A percentile compares a stretch with the other conserved stretches of the same genome.
Evolutionary conservation across 2,888 invertebrate species (phyloP).

Genomic region (Leptopilina drosophilae): DNA sequence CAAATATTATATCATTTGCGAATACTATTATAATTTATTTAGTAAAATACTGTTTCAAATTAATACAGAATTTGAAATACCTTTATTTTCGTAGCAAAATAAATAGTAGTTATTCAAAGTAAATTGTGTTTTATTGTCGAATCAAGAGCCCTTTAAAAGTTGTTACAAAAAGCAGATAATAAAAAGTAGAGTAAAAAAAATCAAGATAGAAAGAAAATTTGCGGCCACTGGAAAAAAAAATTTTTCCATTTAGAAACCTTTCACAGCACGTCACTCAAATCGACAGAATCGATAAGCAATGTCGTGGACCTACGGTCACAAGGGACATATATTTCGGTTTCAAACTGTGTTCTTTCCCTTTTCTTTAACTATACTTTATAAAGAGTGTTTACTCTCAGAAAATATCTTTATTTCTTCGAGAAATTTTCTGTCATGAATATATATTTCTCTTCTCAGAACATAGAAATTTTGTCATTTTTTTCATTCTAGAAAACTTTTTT

Average conservation of each 20-base stretch:
- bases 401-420: background rate
- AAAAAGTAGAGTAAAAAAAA: conserved; percentile 36
- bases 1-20: no score
- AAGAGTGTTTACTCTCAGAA: background rate
- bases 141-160: conserved; percentile 9
- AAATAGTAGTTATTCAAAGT: background rate
- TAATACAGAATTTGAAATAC: background rate
- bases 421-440: no score
- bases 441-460: no score
- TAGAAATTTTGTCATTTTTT: no score
- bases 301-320: conserved; percentile 62
- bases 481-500: no score
- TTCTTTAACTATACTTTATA: background rate
- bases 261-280: conserved; percentile 62
- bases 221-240: conserved; percentile 16
- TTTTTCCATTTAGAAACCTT: conserved; percentile 41
- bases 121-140: background rate
- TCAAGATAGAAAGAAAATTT: conserved; percentile 44
- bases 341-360: conserved; percentile 46
- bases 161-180: background rate
- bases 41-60: no score
- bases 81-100: background rate
- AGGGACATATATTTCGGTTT: conserved; percentile 60
- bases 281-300: conserved; percentile 68
- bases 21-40: no score